Evolutionary conservation across 2,797 vertebrate genomes (phyloP), one percentile per base, ranked within the genome.

Genomic region (Poeciliopsis gracilis): DNA sequence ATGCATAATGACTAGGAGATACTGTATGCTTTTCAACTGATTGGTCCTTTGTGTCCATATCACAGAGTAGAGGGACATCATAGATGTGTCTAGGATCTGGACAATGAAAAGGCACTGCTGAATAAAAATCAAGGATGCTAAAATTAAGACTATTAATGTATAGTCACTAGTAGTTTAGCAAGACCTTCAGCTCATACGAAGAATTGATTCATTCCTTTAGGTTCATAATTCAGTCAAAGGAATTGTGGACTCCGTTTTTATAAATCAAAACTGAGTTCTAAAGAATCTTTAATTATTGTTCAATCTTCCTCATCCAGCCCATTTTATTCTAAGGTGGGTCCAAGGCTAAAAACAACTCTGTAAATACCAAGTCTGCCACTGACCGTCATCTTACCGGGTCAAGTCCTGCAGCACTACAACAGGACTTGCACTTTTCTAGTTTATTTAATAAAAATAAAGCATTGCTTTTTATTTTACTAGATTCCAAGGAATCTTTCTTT

Each of bases 21-120:
- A 78, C 79, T 87, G 86, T 90, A 88, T 87, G 85, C 66, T n/a
- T 72, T 71, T 77, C 85, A 89, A 89, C 76, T 63, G 89, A 93
- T 91, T 85, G 89, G 87, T 82, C 74, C 0, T 57, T 81, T 83
- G 79, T 78, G 78, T 91, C 88, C 79, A 51, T 82, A 82, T 86
- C 85, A 79, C 72, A 1, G 41, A 80, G 77, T 86, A 70, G 76
- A 80, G 49, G 69, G 79, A 76, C 77, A 74, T 88, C 72, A 72
- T 70, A 85, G 7, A 25, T 45, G 12, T 28, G 6, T 30, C 73
- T 61, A 20, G 30, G 38, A 30, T 9, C 20, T 74, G 36, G 36
- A 43, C 53, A 57, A n/a, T 51, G 18, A 51, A 49, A 51, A 47
- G n/a, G 28, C 20, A 72, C 10, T 23, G 36, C 59, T 33, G 18